Evolutionary conservation across 2,797 vertebrate species (phyloP), one percentile per base, ranked within the genome.

Genomic region (Gymnocypris eckloni): DNA sequence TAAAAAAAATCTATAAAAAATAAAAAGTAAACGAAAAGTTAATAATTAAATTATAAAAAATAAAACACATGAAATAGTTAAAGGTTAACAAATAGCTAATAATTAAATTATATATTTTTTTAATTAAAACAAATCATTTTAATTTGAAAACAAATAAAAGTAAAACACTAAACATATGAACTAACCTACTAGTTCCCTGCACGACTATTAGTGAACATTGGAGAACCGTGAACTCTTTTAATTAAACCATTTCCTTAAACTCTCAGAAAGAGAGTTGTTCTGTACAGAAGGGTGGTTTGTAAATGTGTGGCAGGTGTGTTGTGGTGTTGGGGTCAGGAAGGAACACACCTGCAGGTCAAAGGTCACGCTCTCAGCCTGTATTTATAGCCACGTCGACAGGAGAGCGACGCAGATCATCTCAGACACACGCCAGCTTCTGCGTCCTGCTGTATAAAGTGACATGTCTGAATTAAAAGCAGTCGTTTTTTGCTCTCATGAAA

Each of bases 271-370:
- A 33, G 15, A 54, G 37, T 22, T 2, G 28, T 56, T 77, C 52
- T 39, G 52, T 6, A 52, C 9, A 75, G 56, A 81, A 84, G 9
- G 20, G 86, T 85, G 85, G 88, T 71, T 82, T 83, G 56, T 75
- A 89, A 89, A 90, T 88, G 89, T 90, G 90, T 83, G 89, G 86
- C 73, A 25, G 61, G 61, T 64, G 61, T 64, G 61, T 7, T 33
- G 61, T 25, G 28, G 25, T 28, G 61, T 28, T 64, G 61, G 12
- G 59, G 59, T 61, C 59, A 0, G 22, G 22, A 25, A 4, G 56
- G 72, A 77, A 56, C 75, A 80, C 90, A 88, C 76, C 92, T 82
- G 66, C 86, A 85, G 79, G 90, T 91, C 88, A 90, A 83, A 89
- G 12, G 20, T 87, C 79, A 22, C 18, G 81, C 83, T 50, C 79